Percentiles rank a stretch among this genome's conserved stretches.
These are phyloP conservation scores for Leptestheria dahalacensis DNA, from an alignment of 1,140 invertebrate species.

Conservation along the genomic window DNA sequence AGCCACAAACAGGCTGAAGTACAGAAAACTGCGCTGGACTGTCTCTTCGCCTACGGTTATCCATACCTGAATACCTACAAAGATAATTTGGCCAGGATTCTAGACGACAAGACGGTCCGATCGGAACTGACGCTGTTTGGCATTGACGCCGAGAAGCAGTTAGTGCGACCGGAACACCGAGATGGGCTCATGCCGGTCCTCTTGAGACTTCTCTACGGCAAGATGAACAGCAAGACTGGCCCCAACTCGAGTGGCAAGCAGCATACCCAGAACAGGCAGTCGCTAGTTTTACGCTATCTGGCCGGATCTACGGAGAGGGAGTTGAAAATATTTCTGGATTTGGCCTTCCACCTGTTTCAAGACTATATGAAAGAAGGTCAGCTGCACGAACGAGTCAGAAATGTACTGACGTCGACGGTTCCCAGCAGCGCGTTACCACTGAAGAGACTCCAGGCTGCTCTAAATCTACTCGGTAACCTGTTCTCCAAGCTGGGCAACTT, in stretches of 20 bases:
- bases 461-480: conserved; percentile 60
- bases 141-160: conserved; percentile 48
- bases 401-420: conserved; percentile 35
- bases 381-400: conserved; percentile 24
- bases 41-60: conserved; percentile 65
- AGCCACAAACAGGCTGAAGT: conserved; percentile 56
- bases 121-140: conserved; percentile 63
- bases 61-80: conserved; percentile 59
- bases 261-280: conserved; percentile 47
- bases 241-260: conserved; percentile 52
- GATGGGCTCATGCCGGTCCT: conserved; percentile 59
- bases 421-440: conserved; percentile 46
- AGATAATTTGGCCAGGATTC: conserved; percentile 52
- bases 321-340: conserved; percentile 58
- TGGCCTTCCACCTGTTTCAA: conserved; percentile 62
- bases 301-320: conserved; percentile 62
- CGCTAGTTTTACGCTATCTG: conserved; percentile 66
- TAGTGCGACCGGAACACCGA: conserved; percentile 54
- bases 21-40: conserved; percentile 71
- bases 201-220: conserved; percentile 61
- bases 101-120: conserved; percentile 77
- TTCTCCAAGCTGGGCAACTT: conserved; percentile 71
- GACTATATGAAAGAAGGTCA: conserved; percentile 36
- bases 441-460: conserved; percentile 52
- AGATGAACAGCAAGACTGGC: conserved; percentile 63